These are phyloP conservation scores for Chiridota heheva DNA, from an alignment of 35 echinoderm and acorn worm genomes.

Conservation along the genomic window DNA sequence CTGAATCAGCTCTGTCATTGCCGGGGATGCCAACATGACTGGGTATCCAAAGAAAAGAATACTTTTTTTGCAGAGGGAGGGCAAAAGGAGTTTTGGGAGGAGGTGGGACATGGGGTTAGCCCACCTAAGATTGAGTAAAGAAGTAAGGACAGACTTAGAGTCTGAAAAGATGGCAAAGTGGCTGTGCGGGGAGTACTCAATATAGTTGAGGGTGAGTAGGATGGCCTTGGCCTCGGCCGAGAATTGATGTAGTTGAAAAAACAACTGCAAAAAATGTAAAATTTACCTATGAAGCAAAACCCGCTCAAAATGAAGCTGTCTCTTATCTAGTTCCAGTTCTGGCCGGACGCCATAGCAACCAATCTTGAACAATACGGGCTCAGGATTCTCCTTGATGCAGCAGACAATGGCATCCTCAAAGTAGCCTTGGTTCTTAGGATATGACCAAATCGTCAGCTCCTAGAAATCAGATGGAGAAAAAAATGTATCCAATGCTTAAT, in stretches of 20 bases:
- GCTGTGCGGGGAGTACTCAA: no score
- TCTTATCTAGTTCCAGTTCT: constrained; percentile 98
- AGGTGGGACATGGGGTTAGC: no score
- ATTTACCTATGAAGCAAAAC: constrained; percentile 91
- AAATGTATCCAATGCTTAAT: background rate
- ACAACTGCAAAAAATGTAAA: background rate
- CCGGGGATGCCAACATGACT: no score
- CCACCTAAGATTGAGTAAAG: no score
- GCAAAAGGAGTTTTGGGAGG: no score
- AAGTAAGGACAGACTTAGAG: no score
- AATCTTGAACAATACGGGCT: constrained; percentile 94
- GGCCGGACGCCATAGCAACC: constrained; percentile 94
- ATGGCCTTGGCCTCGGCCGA: no score
- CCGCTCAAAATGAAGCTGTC: constrained; percentile 97
- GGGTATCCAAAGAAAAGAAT: no score
- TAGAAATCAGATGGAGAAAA: constrained; percentile 3
- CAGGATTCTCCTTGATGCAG: constrained; percentile 96
- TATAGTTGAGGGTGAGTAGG: no score
- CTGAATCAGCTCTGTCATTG: no score
- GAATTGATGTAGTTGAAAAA: background rate
- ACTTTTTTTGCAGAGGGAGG: no score
- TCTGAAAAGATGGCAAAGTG: no score
- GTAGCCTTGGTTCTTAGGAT: constrained; percentile 99
- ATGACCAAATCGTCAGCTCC: constrained; percentile 92
- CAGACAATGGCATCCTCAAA: constrained; percentile 98